Evolutionary conservation across 2,113 vertebrate species (phyloP).

Genomic region (Pelusios castaneus): DNA sequence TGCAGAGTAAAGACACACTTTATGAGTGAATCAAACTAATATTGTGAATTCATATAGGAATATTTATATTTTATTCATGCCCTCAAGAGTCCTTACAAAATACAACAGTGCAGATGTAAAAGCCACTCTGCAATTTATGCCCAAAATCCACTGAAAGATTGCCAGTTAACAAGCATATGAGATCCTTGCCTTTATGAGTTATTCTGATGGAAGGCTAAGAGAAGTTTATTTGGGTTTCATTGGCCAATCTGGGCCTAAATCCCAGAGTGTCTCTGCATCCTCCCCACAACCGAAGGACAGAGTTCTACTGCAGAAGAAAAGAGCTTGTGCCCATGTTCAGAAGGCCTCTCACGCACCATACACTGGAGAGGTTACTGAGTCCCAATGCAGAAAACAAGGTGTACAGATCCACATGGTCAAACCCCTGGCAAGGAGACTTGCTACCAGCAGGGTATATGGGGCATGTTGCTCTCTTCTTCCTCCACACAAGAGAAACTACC

Average conservation of each 20-base stretch:
- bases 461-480: not conserved
- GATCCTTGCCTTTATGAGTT: constrained; percentile 11
- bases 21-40: not conserved
- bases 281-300: not conserved
- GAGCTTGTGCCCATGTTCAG: too few species aligned
- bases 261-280: not conserved
- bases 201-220: constrained; percentile 18
- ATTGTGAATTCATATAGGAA: not conserved
- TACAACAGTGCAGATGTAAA: not conserved
- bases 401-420: not conserved
- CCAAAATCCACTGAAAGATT: constrained; percentile 10
- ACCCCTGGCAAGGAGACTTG: accelerated
- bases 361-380: not conserved
- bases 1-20: not conserved
- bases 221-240: not conserved
- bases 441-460: not conserved
- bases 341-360: too few species aligned
- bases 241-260: not conserved
- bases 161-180: not conserved
- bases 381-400: not conserved
- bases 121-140: not conserved
- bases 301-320: not conserved
- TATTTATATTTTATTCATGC: constrained; percentile 25
- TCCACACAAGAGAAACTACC: not conserved
- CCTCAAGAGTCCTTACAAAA: not conserved